These are phyloP conservation scores for Oryzias woworae DNA, from an alignment of 2,113 vertebrate species.

Conservation along the genomic window DNA sequence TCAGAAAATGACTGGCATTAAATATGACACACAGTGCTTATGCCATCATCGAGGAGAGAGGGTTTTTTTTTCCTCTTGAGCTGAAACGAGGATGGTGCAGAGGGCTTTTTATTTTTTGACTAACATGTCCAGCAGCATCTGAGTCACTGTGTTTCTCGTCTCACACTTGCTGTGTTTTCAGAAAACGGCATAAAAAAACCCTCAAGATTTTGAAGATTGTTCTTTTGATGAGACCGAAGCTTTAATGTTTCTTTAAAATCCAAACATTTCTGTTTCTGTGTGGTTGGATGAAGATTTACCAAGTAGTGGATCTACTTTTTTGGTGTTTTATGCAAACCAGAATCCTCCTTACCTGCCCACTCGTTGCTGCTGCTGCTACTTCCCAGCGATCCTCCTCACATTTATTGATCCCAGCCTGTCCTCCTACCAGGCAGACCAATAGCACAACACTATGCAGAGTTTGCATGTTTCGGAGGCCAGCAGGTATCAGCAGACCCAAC, in stretches of 20 bases:
- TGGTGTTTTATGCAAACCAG: conserved; percentile 29
- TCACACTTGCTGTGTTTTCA: conserved; percentile 3
- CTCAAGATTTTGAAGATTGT: background rate
- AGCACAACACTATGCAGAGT: conserved; percentile 52
- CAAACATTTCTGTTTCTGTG: background rate
- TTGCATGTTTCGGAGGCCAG: conserved; percentile 60
- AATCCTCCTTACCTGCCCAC: conserved; percentile 29
- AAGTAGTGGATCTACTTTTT: background rate
- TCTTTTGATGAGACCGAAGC: background rate
- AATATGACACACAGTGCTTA: conserved; percentile 54
- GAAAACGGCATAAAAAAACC: conserved; percentile 13
- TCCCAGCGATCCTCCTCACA: conserved; percentile 34
- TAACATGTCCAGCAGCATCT: conserved; percentile 24
- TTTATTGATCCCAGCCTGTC: conserved; percentile 58
- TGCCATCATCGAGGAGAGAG: conserved; percentile 35
- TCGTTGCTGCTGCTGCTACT: conserved; percentile 11
- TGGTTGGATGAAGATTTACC: background rate
- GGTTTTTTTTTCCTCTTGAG: conserved; percentile 52
- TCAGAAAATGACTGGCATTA: conserved; percentile 64
- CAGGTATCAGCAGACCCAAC: conserved; percentile 62
- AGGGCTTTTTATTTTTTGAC: conserved; percentile 18
- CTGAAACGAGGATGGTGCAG: conserved; percentile 29
- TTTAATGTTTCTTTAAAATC: no score
- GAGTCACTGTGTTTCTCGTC: conserved; percentile 28
- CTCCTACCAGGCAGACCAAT: conserved; percentile 52